Evolutionary conservation across 2,797 vertebrate genomes (phyloP).

Genomic region (Synanceia verrucosa): DNA sequence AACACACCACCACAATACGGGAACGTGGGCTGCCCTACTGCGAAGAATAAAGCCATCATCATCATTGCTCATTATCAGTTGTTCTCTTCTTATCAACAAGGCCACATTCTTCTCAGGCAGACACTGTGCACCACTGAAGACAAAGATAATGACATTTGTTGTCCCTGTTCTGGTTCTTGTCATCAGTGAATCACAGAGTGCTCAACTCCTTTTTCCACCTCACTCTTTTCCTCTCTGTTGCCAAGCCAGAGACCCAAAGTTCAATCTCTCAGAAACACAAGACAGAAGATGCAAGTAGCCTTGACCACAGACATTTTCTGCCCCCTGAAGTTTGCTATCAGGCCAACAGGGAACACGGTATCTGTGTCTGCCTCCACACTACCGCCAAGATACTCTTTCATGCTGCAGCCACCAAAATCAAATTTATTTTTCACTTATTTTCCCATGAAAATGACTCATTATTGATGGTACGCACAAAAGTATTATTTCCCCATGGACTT

Average conservation of each 20-base stretch:
- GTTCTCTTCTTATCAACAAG: constrained; percentile 69
- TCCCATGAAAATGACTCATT: background rate
- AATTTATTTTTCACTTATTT: background rate
- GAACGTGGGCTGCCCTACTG: background rate
- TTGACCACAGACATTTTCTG: constrained; percentile 82
- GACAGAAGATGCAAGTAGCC: constrained; percentile 77
- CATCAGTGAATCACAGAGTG: constrained; percentile 58
- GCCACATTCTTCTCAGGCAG: constrained; percentile 65
- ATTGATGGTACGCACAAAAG: background rate
- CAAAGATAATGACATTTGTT: constrained; percentile 41
- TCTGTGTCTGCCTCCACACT: constrained; percentile 71
- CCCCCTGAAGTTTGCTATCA: constrained; percentile 86
- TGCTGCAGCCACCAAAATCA: background rate
- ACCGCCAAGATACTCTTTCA: constrained; percentile 49
- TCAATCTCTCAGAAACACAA: constrained; percentile 13
- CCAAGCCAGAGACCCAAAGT: constrained; percentile 36
- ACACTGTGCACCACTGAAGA: constrained; percentile 27
- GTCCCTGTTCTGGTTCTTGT: constrained; percentile 34
- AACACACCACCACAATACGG: background rate
- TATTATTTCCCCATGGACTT: background rate
- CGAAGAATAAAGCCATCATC: constrained; percentile 10
- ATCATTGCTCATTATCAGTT: constrained; percentile 34
- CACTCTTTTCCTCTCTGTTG: constrained; percentile 40
- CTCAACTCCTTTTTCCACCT: constrained; percentile 65
- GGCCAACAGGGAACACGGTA: constrained; percentile 81